phyloP scores from a whole-genome alignment of 37 sponge, comb jelly and placozoan genomes.

The Bolinopsis microptera region DNA sequence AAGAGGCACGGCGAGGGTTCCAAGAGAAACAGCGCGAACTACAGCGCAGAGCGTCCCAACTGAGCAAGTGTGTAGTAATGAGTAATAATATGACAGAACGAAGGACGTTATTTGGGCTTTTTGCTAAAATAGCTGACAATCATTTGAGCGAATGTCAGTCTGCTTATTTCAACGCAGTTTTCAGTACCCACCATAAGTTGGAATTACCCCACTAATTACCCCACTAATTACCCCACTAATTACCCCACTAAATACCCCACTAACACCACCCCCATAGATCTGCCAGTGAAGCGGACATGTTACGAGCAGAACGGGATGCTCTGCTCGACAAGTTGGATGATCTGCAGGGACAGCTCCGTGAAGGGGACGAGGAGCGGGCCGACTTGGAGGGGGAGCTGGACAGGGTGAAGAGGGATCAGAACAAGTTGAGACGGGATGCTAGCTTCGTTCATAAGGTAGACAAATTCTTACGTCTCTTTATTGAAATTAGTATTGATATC shows the following conservation, averaged over 20 bases:
- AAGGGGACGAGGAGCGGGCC: slow-evolving; percentile 1
- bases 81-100: no score
- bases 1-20: slow-evolving; percentile 18
- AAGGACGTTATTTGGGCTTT: no score
- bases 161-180: no score
- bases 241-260: no score
- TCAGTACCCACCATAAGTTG: no score
- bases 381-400: slow-evolving; percentile 49
- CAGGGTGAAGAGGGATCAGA: slow-evolving; percentile 22
- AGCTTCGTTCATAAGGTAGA: slow-evolving; percentile 3
- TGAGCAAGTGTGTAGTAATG: background rate
- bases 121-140: no score
- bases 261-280: background rate
- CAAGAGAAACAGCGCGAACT: slow-evolving; percentile 52
- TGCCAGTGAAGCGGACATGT: background rate
- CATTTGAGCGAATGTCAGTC: no score
- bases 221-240: no score
- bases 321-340: slow-evolving; percentile 5
- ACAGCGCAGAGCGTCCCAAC: background rate
- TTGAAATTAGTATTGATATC: no score
- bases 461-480: no score
- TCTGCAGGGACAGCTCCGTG: background rate
- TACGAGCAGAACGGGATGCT: background rate
- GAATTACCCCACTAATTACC: no score
- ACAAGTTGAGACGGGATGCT: slow-evolving; percentile 9